Conservation (phyloP, 2,797 vertebrate species). For the Micropoecilia bifurca region DNA sequence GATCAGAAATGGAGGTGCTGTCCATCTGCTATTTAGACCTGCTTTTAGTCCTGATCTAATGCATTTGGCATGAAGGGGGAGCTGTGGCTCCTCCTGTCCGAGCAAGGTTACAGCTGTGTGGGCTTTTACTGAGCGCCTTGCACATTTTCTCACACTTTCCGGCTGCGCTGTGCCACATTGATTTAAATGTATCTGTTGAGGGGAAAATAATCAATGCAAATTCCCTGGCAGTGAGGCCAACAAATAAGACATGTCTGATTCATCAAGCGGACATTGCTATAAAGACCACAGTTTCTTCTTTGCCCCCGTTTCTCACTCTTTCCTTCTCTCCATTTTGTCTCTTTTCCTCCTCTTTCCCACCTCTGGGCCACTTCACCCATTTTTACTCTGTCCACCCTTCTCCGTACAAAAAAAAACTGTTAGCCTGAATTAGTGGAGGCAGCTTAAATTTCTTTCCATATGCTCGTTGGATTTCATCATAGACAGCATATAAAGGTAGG, state of each 20-base stretch:
- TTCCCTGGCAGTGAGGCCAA: constrained; percentile 88
- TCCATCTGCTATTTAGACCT: constrained; percentile 33
- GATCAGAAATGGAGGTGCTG: constrained; percentile 53
- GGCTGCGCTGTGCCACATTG: constrained; percentile 87
- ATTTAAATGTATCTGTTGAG: constrained; percentile 94
- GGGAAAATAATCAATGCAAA: constrained; percentile 98
- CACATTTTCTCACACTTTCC: constrained; percentile 83
- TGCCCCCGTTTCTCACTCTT: constrained; percentile 56
- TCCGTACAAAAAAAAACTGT: constrained; percentile 79
- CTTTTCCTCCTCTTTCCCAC: constrained; percentile 73
- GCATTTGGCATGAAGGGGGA: constrained; percentile 95
- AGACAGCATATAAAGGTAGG: constrained; percentile 87
- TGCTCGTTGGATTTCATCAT: constrained; percentile 84
- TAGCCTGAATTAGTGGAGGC: constrained; percentile 87
- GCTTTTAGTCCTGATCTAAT: constrained; percentile 79
- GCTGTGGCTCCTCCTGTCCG: constrained; percentile 91
- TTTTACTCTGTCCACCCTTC: constrained; percentile 72
- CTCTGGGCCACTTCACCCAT: constrained; percentile 79
- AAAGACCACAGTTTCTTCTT: constrained; percentile 86
- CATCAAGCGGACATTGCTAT: constrained; percentile 91
- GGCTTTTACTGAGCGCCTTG: constrained; percentile 65
- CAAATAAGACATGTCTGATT: constrained; percentile 88
- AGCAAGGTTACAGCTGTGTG: constrained; percentile 74
- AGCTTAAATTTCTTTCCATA: constrained; percentile 78
- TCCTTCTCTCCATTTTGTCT: constrained; percentile 22